phyloP scores from a whole-genome alignment of 2,113 vertebrate genomes.

The Sigmodon hispidus region DNA sequence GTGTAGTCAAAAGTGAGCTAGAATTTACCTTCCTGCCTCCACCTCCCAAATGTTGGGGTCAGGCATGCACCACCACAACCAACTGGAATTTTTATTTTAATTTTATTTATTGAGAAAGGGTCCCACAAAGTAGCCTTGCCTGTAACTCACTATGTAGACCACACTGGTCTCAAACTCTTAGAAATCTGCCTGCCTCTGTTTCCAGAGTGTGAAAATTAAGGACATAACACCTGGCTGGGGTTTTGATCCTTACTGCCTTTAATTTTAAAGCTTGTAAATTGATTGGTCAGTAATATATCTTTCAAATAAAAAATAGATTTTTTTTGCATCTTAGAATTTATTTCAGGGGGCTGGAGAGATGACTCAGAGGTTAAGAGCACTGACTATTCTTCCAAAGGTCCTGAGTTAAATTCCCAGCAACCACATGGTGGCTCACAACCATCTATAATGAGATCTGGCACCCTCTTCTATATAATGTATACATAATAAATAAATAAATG shows the following conservation, averaged over 20 bases:
- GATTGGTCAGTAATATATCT: not conserved
- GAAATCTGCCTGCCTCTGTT: not conserved
- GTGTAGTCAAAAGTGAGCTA: too few relatives aligned
- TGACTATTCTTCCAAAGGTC: too few relatives aligned
- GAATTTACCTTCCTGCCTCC: not conserved
- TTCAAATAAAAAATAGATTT: not conserved
- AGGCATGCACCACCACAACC: not conserved
- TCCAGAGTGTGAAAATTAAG: not conserved
- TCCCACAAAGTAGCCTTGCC: not conserved
- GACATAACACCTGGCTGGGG: not conserved
- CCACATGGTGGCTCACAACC: too few relatives aligned
- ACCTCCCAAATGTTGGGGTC: not conserved
- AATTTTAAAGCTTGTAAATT: not conserved
- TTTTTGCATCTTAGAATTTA: not conserved
- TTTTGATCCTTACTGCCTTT: not conserved
- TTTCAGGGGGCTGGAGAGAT: too few relatives aligned
- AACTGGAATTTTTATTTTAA: not conserved
- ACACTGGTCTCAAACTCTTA: not conserved
- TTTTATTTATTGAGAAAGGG: not conserved
- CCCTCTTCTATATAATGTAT: too few relatives aligned
- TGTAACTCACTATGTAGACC: not conserved
- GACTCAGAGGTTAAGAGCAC: too few relatives aligned
- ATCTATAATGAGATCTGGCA: too few relatives aligned
- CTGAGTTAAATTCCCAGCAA: too few relatives aligned
- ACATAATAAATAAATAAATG: too few relatives aligned